phyloP scores from a whole-genome alignment of 2,888 invertebrate genomes.

The Hoplodrina ambigua region DNA sequence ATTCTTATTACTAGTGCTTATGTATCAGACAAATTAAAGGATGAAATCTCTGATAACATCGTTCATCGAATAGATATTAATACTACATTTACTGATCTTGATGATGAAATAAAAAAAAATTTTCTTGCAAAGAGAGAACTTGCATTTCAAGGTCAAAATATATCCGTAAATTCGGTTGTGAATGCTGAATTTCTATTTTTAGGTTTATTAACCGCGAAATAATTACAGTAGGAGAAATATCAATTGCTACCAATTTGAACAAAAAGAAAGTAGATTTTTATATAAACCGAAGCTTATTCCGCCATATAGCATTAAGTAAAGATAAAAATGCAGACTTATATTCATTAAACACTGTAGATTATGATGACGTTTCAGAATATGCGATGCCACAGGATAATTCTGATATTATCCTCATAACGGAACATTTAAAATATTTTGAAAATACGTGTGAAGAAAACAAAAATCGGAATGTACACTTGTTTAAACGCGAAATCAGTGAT shows the following conservation, averaged over 20 bases:
- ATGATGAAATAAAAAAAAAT: not conserved
- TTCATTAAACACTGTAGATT: not conserved
- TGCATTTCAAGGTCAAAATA: conserved; percentile 34
- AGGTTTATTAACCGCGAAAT: conserved; percentile 22
- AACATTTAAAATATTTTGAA: conserved; percentile 22
- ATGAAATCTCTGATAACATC: too few species aligned
- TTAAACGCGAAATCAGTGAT: conserved; percentile 4
- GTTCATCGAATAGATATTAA: too few species aligned
- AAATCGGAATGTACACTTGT: conserved; percentile 37
- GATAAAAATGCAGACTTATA: not conserved
- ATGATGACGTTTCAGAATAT: not conserved
- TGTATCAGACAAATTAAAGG: not conserved
- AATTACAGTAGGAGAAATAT: conserved; percentile 26
- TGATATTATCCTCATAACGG: conserved; percentile 33
- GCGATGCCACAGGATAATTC: not conserved
- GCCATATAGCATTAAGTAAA: conserved; percentile 17
- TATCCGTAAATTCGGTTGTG: conserved; percentile 5
- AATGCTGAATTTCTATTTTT: conserved; percentile 13
- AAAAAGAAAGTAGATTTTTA: conserved; percentile 19
- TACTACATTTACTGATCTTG: conserved; percentile 19
- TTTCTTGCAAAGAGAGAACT: conserved; percentile 23
- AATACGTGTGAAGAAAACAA: not conserved
- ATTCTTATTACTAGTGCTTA: conserved; percentile 21
- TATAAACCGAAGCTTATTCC: conserved; percentile 24
- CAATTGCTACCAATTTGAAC: conserved; percentile 4